phyloP scores from a whole-genome alignment of 2,113 vertebrate species.

The Xenopus borealis region DNA sequence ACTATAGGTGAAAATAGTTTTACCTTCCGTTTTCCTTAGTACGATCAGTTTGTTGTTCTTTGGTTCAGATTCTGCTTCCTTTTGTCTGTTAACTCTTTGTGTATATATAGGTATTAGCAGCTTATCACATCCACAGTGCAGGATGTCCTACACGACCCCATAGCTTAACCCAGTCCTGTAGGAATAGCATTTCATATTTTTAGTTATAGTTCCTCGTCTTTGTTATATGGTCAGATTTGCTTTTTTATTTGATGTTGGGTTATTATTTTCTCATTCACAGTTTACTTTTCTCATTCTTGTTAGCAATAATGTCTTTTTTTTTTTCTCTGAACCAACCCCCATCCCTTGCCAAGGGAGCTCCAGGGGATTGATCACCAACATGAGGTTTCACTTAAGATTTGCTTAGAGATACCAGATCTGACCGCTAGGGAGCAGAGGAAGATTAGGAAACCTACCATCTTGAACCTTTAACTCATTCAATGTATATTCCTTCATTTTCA shows the following conservation, averaged over 20 bases:
- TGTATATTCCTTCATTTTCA: constrained; percentile 57
- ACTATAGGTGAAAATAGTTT: background rate
- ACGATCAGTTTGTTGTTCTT: background rate
- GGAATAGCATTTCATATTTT: background rate
- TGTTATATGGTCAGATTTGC: background rate
- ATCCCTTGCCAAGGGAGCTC: constrained; percentile 6
- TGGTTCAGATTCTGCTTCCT: too few species aligned
- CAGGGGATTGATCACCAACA: constrained; percentile 35
- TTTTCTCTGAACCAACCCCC: constrained; percentile 13
- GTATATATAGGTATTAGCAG: too few species aligned
- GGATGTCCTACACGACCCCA: too few species aligned
- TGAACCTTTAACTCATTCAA: constrained; percentile 80
- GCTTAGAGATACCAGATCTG: constrained; percentile 41
- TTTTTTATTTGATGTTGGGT: background rate
- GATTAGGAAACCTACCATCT: constrained; percentile 84
- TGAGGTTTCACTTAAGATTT: constrained; percentile 45
- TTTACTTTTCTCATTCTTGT: constrained; percentile 20
- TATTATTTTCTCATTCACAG: background rate
- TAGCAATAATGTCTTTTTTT: constrained; percentile 26
- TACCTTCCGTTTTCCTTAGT: background rate
- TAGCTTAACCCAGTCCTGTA: too few species aligned
- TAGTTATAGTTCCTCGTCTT: background rate
- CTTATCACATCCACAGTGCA: too few species aligned
- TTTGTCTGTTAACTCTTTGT: too few species aligned
- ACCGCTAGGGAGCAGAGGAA: constrained; percentile 91